Evolutionary conservation across 2,113 vertebrate species (phyloP), one percentile per base, ranked within the genome.

Genomic region (Cinclus mexicanus): DNA sequence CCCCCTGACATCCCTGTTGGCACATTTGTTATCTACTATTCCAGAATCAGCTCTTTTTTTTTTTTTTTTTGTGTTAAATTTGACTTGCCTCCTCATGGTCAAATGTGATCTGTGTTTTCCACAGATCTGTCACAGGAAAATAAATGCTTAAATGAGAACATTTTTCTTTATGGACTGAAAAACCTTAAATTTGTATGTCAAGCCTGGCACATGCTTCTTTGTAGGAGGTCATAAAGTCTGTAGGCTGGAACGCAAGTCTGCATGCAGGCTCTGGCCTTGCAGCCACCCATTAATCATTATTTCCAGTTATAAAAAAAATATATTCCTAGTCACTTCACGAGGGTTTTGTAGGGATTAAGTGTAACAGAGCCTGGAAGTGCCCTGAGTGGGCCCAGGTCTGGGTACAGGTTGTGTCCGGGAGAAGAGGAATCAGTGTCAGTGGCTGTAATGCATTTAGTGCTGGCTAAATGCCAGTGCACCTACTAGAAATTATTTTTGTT

Each of bases 81-180:
- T 52, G 15, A 63, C 80, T 72, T 85, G n/a, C 14, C 12, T 82
- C 53, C 26, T 84, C 24, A 1, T 41, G 52, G 33, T 70, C 64
- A 77, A 26, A 55, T n/a, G n/a, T 63, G 46, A 77, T 61, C 25
- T 0, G 1, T 65, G 52, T 26, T 83, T 84, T 63, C 70, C 37
- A 47, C 23, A 29, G 44, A 52, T 69, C 83, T 87, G 56, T 59
- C 68, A 41, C 5, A 12, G 41, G 47, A 65, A 85, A 83, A 87
- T 49, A 85, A 85, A 68, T 69, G 53, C 26, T 71, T 60, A 53
- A 89, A 61, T 4, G 10, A 91, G 41, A 81, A 59, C 13, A 28
- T 84, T 79, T 87, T 81, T n/a, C 42, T 93, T 75, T 59, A 49
- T 84, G 69, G 61, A 50, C 61, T 64, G 42, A 69, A 84, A 92